Percentiles rank a stretch among this genome's conserved stretches.
Conservation (phyloP, 2,888 invertebrate genomes). For the Lordiphosa andalusiaca region DNA sequence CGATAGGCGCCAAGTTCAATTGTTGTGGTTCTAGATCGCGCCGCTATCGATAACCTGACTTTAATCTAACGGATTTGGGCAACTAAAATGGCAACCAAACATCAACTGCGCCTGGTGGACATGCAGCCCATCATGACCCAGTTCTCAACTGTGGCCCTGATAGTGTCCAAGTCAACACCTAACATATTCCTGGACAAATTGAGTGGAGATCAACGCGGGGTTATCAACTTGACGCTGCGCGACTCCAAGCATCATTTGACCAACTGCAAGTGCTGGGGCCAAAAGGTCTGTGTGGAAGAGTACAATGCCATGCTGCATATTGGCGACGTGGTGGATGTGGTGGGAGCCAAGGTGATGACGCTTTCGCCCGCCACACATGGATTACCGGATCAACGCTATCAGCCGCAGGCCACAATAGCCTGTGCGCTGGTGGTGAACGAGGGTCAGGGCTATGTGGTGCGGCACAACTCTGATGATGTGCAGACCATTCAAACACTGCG, state of each 20-base stretch:
- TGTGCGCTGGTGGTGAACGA: slow-evolving; percentile 85
- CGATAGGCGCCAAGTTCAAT: too few relatives aligned
- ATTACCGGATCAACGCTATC: slow-evolving; percentile 79
- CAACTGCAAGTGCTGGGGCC: slow-evolving; percentile 89
- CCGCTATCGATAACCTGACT: neutral
- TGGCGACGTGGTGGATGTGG: slow-evolving; percentile 87
- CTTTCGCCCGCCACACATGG: slow-evolving; percentile 81
- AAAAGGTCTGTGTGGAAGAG: slow-evolving; percentile 83
- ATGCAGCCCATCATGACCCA: slow-evolving; percentile 60
- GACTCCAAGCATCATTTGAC: slow-evolving; percentile 87
- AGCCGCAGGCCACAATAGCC: slow-evolving; percentile 85
- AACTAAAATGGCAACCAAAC: slow-evolving; percentile 34
- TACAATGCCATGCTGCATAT: slow-evolving; percentile 85
- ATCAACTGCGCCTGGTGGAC: slow-evolving; percentile 22
- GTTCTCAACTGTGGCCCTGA: slow-evolving; percentile 82
- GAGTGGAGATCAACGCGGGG: slow-evolving; percentile 83
- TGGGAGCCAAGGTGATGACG: slow-evolving; percentile 83
- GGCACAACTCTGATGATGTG: slow-evolving; percentile 81
- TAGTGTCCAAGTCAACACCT: slow-evolving; percentile 84
- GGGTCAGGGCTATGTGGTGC: slow-evolving; percentile 83
- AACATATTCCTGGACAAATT: slow-evolving; percentile 77
- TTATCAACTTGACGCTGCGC: slow-evolving; percentile 88
- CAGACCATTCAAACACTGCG: slow-evolving; percentile 78
- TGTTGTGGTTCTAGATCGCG: too few relatives aligned
- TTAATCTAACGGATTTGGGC: slow-evolving; percentile 3